Evolutionary conservation across 2,797 vertebrate species (phyloP), one percentile per base, ranked within the genome.

Genomic region (Characodon lateralis): DNA sequence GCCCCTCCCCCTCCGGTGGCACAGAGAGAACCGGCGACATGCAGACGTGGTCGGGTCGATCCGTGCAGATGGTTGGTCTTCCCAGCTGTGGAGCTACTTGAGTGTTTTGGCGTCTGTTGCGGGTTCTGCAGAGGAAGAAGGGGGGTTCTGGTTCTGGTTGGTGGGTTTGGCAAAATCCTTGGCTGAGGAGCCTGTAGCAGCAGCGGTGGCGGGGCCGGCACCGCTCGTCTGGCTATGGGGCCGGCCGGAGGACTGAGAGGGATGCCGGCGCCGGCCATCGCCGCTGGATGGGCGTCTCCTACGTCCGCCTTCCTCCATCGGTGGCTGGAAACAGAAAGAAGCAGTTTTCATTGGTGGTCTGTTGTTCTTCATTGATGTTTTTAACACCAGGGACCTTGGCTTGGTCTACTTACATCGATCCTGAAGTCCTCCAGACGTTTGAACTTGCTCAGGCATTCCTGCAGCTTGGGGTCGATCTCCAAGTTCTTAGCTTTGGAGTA

Each of bases 401-500:
- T 55, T 0, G 18, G 28, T n/a, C 76, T 18, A 6, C 98, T 97
- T 84, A 99, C 98, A 72, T 99, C 98, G 53, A 99, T 96, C 91
- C 98, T 95, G 95, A 99, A 99, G 92, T 99, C 98, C 91, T 99
- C 98, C 73, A 99, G 96, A 78, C 98, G 97, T 88, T 96, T 98
- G 84, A 99, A 99, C 95, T 97, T 99, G 95, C 96, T 94, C 89
- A 99, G 95, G 92, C 95, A 95, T 91, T 97, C 97, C 95, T 98
- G 97, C 88, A 99, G 95, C 93, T 97, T 98, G 88, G 97, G 94
- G 86, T 98, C 96, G 51, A 99, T 98, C 89, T 98, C 97, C 96
- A 99, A 84, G 91, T 89, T 97, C 95, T 99, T 99, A 90, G 96
- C 95, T 97, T 99, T 99, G 84, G 98, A 98, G 96, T 99, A 99